Percentiles rank a stretch among this genome's conserved stretches.
phyloP scores from a whole-genome alignment of 2,797 vertebrate species.

The Muraenolepis orangiensis region DNA sequence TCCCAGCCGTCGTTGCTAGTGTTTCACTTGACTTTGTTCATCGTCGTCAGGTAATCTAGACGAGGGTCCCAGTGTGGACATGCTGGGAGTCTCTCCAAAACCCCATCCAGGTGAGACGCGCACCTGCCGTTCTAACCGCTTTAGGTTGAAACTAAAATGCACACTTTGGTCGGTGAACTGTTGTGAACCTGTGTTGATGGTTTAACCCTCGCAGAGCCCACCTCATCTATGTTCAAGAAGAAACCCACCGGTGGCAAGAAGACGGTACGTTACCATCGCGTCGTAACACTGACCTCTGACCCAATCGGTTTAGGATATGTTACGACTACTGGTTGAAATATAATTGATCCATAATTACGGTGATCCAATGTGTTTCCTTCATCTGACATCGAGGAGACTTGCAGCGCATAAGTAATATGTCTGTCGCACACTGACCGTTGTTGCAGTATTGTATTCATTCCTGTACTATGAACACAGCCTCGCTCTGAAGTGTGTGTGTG shows the following conservation, averaged over 20 bases:
- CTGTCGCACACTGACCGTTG: too few species aligned
- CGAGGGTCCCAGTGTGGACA: conserved; percentile 82
- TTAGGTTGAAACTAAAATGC: background rate
- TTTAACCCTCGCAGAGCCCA: conserved; percentile 71
- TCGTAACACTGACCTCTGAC: background rate
- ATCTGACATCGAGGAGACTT: too few species aligned
- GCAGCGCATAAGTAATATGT: too few species aligned
- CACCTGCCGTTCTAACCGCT: background rate
- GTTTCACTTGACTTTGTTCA: background rate
- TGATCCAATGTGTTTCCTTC: background rate
- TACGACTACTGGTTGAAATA: too few species aligned
- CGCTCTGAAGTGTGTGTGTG: too few species aligned
- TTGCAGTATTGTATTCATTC: too few species aligned
- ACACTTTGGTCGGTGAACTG: background rate
- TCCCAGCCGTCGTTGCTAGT: too few species aligned
- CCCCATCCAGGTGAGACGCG: conserved; percentile 74
- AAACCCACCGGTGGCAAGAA: conserved; percentile 84
- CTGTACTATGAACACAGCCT: too few species aligned
- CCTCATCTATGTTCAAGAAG: conserved; percentile 86
- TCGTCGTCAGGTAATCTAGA: conserved; percentile 70
- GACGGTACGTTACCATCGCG: conserved; percentile 71
- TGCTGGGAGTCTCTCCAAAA: conserved; percentile 81
- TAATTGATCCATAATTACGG: too few species aligned
- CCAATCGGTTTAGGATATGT: too few species aligned
- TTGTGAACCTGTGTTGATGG: background rate